A percentile compares a stretch with the other conserved stretches of the same genome.
Conservation (phyloP, 2,113 vertebrate genomes). For the Thalassoma bifasciatum region DNA sequence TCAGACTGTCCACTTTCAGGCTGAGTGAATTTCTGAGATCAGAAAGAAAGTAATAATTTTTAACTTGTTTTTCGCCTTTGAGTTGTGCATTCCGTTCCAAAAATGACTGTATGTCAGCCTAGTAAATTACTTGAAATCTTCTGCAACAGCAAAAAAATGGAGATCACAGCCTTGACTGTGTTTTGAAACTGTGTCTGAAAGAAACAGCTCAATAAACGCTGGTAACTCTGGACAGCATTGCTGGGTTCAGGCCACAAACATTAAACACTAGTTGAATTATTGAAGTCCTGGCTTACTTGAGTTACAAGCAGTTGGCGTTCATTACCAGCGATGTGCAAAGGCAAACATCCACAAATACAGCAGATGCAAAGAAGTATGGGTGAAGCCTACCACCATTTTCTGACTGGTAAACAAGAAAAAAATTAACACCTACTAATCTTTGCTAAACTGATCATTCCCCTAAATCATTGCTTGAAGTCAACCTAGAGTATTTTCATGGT, state of each 20-base stretch:
- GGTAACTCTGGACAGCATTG: background rate
- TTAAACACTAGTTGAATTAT: background rate
- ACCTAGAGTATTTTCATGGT: background rate
- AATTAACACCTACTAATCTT: slow-evolving; percentile 1
- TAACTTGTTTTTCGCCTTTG: too few species aligned
- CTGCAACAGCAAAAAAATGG: background rate
- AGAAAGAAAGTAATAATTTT: too few species aligned
- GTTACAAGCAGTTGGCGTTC: background rate
- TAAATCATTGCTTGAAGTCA: background rate
- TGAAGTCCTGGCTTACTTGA: background rate
- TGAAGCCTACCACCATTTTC: background rate
- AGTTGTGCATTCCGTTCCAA: too few species aligned
- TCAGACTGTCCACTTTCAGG: background rate
- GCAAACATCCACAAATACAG: background rate
- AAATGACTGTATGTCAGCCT: too few species aligned
- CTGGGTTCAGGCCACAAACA: background rate
- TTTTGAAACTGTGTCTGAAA: background rate
- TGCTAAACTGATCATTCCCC: too few species aligned
- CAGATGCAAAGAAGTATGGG: too few species aligned
- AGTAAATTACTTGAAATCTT: background rate
- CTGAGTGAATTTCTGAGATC: background rate
- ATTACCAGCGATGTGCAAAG: background rate
- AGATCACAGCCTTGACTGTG: background rate
- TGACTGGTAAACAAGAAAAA: slow-evolving; percentile 9
- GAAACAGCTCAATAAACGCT: background rate